These are phyloP conservation scores for Pseudomyrmex sp. DNA, from an alignment of 1,140 invertebrate genomes.

Conservation along the genomic window DNA sequence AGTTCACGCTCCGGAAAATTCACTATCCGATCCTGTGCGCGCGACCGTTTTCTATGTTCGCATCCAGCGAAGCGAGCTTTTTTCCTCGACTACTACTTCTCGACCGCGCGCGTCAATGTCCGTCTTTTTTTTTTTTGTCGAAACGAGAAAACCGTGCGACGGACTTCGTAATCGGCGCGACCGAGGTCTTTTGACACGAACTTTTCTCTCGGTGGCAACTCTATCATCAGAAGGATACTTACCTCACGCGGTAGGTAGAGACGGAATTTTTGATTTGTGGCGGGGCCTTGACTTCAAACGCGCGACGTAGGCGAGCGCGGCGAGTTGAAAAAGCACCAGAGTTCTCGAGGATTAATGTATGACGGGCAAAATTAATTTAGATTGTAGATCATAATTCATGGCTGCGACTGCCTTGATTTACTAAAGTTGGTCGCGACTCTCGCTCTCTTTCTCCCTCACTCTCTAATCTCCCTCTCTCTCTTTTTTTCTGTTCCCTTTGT, in stretches of 20 bases:
- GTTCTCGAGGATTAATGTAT: conserved; percentile 54
- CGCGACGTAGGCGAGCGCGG: not conserved
- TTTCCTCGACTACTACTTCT: conserved; percentile 25
- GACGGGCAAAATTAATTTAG: conserved; percentile 57
- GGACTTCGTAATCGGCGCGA: conserved; percentile 7
- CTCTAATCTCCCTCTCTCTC: not conserved
- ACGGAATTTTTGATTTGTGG: conserved; percentile 59
- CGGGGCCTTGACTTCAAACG: conserved; percentile 40
- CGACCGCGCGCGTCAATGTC: not conserved
- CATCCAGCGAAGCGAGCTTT: not conserved
- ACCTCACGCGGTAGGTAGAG: conserved; percentile 28
- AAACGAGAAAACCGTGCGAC: not conserved
- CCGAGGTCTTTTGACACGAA: conserved; percentile 48
- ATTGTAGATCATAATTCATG: conserved; percentile 59
- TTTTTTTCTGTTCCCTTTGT: not conserved
- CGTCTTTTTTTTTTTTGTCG: conserved; percentile 30
- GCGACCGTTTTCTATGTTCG: conserved; percentile 8
- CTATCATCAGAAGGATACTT: conserved; percentile 21
- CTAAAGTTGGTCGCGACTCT: conserved; percentile 53
- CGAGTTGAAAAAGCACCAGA: conserved; percentile 55
- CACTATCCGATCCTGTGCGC: conserved; percentile 9
- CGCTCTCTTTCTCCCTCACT: not conserved
- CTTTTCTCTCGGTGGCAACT: conserved; percentile 11
- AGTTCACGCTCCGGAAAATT: not conserved
- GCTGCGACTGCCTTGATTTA: conserved; percentile 47